These are phyloP conservation scores for Agrilus mali DNA, from an alignment of 2,888 invertebrate species.

Conservation along the genomic window DNA sequence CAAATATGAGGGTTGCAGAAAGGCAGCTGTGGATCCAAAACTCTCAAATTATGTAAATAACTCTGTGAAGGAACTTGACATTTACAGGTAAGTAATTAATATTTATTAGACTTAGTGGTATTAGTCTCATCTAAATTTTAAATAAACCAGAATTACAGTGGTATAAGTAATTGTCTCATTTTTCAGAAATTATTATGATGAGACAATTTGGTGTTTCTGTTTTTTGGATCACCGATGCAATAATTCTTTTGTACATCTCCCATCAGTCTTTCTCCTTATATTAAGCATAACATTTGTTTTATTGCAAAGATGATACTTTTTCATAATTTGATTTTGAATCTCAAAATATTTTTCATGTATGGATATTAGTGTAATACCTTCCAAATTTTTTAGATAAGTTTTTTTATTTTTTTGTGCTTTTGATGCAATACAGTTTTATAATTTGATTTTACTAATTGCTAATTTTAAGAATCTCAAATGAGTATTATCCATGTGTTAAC, in stretches of 20 bases:
- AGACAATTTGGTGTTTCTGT: constrained; percentile 80
- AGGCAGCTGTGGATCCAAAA: constrained; percentile 64
- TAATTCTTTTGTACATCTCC: constrained; percentile 15
- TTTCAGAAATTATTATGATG: constrained; percentile 66
- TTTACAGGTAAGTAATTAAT: constrained; percentile 47
- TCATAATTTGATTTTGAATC: no score
- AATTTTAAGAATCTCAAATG: no score
- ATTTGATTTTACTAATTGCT: no score
- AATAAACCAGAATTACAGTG: no score
- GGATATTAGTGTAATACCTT: no score
- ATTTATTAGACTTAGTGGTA: not conserved
- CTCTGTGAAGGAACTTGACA: constrained; percentile 71
- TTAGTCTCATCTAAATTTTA: no score
- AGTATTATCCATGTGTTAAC: no score
- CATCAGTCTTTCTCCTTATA: constrained; percentile 12
- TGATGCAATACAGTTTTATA: no score
- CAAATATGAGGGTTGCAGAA: constrained; percentile 80
- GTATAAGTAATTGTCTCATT: constrained; percentile 8
- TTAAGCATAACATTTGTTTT: not conserved
- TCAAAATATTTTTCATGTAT: no score
- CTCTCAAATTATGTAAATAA: constrained; percentile 82
- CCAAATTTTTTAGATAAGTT: no score
- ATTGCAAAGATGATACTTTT: not conserved
- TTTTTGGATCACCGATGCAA: constrained; percentile 86
- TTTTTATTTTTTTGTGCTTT: no score